Conservation (phyloP, 2,888 invertebrate species). For the Troilus luridus region DNA sequence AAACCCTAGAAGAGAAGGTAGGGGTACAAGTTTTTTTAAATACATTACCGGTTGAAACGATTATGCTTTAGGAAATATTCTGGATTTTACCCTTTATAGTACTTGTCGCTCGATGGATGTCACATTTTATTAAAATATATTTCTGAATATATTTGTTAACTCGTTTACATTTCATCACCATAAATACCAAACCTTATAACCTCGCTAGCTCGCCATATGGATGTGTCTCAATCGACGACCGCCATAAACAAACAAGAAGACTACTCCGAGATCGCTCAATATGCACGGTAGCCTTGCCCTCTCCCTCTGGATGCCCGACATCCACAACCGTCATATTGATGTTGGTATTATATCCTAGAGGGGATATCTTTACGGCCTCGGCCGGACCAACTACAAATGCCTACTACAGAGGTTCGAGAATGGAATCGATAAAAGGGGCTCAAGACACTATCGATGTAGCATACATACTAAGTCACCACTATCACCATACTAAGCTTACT, state of each 20-base stretch:
- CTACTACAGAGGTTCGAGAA: background rate
- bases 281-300: background rate
- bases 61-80: no score
- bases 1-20: no score
- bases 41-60: no score
- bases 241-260: background rate
- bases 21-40: no score
- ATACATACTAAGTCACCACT: constrained; percentile 23
- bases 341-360: constrained; percentile 14
- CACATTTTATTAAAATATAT: background rate
- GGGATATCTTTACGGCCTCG: background rate
- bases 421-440: constrained; percentile 6
- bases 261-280: background rate
- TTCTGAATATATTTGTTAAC: background rate
- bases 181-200: no score
- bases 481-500: constrained; percentile 8
- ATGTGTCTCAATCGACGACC: background rate
- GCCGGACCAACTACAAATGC: constrained; percentile 11
- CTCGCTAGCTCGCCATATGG: background rate
- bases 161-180: background rate
- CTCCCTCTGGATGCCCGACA: background rate
- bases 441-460: constrained; percentile 26
- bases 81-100: background rate
- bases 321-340: constrained; percentile 22
- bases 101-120: no score